Conservation (phyloP, 2,797 vertebrate genomes). For the Nannoperca obscura region DNA sequence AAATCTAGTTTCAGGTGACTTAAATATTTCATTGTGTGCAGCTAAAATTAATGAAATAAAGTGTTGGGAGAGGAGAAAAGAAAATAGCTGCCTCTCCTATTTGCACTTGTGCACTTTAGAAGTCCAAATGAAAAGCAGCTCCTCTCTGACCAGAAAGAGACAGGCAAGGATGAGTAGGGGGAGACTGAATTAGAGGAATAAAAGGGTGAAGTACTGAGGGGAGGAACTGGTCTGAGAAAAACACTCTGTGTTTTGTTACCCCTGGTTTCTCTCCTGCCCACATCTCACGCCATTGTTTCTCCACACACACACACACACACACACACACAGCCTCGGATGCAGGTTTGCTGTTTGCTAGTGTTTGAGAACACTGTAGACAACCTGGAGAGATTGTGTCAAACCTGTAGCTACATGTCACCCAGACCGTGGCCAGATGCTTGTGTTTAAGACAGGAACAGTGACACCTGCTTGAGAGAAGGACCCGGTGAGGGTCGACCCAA, state of each 20-base stretch:
- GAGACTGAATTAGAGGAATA: conserved; percentile 21
- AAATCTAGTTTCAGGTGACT: conserved; percentile 20
- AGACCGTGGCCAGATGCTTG: conserved; percentile 65
- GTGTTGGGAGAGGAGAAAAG: neutral
- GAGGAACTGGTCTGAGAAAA: conserved; percentile 50
- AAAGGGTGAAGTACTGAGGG: conserved; percentile 13
- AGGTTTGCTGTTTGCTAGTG: conserved; percentile 28
- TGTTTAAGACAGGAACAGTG: conserved; percentile 57
- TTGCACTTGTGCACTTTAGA: conserved; percentile 32
- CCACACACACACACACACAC: conserved; percentile 38
- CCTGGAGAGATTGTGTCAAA: conserved; percentile 51
- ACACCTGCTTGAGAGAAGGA: conserved; percentile 73
- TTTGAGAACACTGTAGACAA: conserved; percentile 51
- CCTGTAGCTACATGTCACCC: conserved; percentile 75
- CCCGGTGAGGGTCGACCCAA: conserved; percentile 27
- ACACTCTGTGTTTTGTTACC: conserved; percentile 35
- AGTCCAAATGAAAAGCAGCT: conserved; percentile 42
- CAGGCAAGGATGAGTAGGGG: conserved; percentile 27
- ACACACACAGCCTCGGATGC: conserved; percentile 20
- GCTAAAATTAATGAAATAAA: neutral
- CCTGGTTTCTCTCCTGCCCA: conserved; percentile 27
- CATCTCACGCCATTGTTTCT: conserved; percentile 26
- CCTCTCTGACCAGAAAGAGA: conserved; percentile 20
- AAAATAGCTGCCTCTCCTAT: conserved; percentile 1
- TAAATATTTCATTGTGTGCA: conserved; percentile 7